A percentile compares a stretch with the other conserved stretches of the same genome.
phyloP scores from a whole-genome alignment of 2,888 invertebrate species.

The Lepidochrysops patricia region DNA sequence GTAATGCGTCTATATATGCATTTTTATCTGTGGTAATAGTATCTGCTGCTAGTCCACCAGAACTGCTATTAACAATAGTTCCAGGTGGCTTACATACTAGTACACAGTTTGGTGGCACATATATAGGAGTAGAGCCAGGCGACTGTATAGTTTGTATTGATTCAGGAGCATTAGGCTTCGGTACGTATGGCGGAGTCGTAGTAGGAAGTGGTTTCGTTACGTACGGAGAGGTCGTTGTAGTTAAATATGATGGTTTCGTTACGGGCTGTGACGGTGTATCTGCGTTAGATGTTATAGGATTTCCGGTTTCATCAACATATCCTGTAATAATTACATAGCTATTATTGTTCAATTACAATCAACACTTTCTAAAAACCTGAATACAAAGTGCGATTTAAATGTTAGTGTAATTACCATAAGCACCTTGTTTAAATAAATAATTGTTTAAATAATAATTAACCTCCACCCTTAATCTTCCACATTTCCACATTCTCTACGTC shows the following conservation, averaged over 20 bases:
- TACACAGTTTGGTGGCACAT: slow-evolving; percentile 1
- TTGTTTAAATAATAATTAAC: no score
- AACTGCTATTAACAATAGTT: neutral
- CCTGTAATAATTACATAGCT: slow-evolving; percentile 29
- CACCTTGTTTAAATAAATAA: no score
- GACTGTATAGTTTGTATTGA: neutral
- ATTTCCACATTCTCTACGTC: no score
- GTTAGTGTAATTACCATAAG: no score
- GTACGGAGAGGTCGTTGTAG: slow-evolving; percentile 14
- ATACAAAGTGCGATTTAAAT: no score
- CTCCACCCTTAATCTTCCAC: no score
- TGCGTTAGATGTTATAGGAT: slow-evolving; percentile 28
- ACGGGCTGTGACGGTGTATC: neutral
- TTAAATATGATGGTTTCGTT: slow-evolving; percentile 1
- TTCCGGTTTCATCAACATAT: slow-evolving; percentile 50
- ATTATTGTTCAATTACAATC: no score
- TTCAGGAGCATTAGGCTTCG: neutral
- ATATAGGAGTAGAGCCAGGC: neutral
- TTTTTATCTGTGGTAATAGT: neutral
- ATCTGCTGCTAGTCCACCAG: neutral
- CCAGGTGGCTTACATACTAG: neutral
- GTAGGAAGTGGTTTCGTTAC: slow-evolving; percentile 15
- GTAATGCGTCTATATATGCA: neutral
- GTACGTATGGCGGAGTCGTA: neutral
- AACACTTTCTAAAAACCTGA: no score